Conservation (phyloP, 2,888 invertebrate genomes). For the Pseudococcus viburni region DNA sequence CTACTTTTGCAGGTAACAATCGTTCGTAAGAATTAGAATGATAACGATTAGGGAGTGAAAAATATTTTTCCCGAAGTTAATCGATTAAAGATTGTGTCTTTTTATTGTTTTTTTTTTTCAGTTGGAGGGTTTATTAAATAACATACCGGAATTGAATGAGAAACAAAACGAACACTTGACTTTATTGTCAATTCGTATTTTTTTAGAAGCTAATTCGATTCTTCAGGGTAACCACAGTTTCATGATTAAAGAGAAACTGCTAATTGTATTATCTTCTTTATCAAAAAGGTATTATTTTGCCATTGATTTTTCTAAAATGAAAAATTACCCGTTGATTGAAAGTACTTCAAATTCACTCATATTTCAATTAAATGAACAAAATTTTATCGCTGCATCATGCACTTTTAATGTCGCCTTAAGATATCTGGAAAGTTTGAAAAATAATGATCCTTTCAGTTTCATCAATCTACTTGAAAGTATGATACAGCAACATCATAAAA, state of each 20-base stretch:
- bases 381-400: neutral
- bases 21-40: neutral
- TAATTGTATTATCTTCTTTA: neutral
- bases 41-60: neutral
- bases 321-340: neutral
- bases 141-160: neutral
- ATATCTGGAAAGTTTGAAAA: neutral
- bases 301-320: neutral
- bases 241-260: conserved; percentile 20
- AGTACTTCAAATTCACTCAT: neutral
- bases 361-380: neutral
- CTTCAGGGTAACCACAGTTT: neutral
- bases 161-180: neutral
- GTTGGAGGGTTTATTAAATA: neutral
- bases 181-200: neutral
- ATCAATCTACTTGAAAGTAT: conserved; percentile 3
- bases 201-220: neutral
- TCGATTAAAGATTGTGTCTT: neutral
- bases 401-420: neutral
- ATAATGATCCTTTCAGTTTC: neutral
- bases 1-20: conserved; percentile 76
- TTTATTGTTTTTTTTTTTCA: neutral
- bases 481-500: neutral
- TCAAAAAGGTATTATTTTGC: neutral
- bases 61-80: neutral